phyloP scores from a whole-genome alignment of 2,797 vertebrate species.

The Peromyscus attwateri region DNA sequence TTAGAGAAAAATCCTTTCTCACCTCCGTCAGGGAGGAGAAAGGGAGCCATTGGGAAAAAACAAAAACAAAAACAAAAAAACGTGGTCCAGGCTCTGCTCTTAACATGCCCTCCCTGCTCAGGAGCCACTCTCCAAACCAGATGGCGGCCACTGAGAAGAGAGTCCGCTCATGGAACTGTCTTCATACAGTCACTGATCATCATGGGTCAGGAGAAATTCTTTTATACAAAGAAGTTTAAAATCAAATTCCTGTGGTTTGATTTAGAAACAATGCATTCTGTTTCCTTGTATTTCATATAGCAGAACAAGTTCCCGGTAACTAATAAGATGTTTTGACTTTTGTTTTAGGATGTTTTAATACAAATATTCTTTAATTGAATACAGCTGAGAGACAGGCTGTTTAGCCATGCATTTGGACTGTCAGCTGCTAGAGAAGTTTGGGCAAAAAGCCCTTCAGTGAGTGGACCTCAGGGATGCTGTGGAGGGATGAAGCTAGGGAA shows the following conservation, averaged over 20 bases:
- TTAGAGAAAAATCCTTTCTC: neutral
- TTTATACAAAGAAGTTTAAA: neutral
- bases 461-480: neutral
- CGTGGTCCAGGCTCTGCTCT: neutral
- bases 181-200: neutral
- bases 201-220: neutral
- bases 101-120: neutral
- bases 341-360: conserved; percentile 15
- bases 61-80: neutral
- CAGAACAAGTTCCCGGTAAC: neutral
- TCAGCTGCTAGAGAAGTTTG: neutral
- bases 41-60: neutral
- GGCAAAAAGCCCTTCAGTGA: neutral
- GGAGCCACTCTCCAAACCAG: neutral
- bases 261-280: neutral
- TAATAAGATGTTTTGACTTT: conserved; percentile 2
- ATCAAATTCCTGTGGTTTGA: neutral
- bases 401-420: neutral
- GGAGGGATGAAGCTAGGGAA: neutral
- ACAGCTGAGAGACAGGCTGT: neutral
- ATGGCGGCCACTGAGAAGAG: neutral
- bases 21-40: neutral
- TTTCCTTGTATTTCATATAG: neutral
- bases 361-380: neutral
- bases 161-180: neutral